Conservation (phyloP, 2,797 vertebrate genomes). For the Cichlasoma orientale region DNA sequence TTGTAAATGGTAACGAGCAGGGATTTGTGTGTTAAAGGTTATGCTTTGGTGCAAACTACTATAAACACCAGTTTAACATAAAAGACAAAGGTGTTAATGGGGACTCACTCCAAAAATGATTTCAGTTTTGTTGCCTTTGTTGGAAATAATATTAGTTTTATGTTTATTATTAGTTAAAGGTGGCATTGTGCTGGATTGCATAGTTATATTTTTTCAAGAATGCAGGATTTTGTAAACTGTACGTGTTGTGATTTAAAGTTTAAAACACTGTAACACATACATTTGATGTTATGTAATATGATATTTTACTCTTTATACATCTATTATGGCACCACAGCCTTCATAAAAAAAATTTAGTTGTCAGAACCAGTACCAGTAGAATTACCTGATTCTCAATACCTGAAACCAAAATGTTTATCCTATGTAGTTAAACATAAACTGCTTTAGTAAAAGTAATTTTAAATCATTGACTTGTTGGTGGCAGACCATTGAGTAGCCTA, state of each 20-base stretch:
- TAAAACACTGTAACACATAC: not conserved
- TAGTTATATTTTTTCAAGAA: not conserved
- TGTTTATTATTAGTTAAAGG: not conserved
- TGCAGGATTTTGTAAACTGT: not conserved
- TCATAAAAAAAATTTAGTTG: too few relatives aligned
- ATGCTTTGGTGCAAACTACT: not conserved
- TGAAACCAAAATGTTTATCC: too few relatives aligned
- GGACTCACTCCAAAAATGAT: not conserved
- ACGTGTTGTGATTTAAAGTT: not conserved
- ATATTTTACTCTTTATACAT: too few relatives aligned
- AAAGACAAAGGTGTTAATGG: not conserved
- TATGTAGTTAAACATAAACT: not conserved
- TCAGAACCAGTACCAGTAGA: too few relatives aligned
- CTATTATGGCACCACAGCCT: too few relatives aligned
- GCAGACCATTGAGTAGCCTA: not conserved
- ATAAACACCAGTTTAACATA: not conserved
- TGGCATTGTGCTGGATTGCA: too few relatives aligned
- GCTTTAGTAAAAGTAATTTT: not conserved
- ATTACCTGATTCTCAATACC: not conserved
- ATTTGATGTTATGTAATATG: too few relatives aligned
- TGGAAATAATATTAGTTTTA: not conserved
- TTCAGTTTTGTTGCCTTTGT: not conserved
- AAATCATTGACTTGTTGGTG: not conserved
- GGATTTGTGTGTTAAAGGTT: constrained; percentile 7
- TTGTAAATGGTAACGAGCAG: constrained; percentile 29